A percentile compares a stretch with the other conserved stretches of the same genome.
Evolutionary conservation across 2,113 vertebrate genomes (phyloP).

Genomic region (human (Homo sapiens)): DNA sequence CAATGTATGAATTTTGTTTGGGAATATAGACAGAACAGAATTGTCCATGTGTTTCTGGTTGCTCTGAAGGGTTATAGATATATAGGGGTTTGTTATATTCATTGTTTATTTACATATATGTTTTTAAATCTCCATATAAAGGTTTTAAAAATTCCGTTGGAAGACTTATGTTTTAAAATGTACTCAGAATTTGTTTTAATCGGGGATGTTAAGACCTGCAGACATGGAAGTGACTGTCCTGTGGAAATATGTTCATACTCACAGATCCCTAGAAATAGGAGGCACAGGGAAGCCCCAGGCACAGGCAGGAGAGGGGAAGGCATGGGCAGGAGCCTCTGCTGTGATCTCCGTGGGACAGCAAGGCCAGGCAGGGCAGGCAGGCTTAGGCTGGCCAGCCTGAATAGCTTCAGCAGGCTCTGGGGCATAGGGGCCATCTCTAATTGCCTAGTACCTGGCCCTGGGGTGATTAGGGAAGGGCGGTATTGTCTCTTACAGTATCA

Average conservation of each 20-base stretch:
- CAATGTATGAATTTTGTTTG: background rate
- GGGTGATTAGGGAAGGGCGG: background rate
- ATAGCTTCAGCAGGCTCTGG: background rate
- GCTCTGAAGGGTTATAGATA: background rate
- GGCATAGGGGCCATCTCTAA: background rate
- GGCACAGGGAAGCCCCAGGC: background rate
- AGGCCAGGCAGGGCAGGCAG: background rate
- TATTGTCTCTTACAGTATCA: background rate
- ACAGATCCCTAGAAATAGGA: background rate
- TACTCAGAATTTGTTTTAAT: background rate
- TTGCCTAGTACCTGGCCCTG: background rate
- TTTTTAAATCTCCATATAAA: no score
- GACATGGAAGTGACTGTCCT: background rate
- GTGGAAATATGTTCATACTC: background rate
- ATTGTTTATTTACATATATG: background rate
- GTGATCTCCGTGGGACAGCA: background rate
- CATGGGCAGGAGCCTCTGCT: background rate
- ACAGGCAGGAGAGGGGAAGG: background rate
- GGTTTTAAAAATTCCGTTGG: no score
- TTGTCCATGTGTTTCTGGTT: no score
- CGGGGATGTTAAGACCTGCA: background rate
- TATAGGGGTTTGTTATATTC: background rate
- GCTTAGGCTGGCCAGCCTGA: background rate
- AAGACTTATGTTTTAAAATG: no score
- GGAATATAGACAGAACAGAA: background rate